Base-by-base conservation (phyloP, 2,888 invertebrate species). In the Lutraria lutraria region DNA sequence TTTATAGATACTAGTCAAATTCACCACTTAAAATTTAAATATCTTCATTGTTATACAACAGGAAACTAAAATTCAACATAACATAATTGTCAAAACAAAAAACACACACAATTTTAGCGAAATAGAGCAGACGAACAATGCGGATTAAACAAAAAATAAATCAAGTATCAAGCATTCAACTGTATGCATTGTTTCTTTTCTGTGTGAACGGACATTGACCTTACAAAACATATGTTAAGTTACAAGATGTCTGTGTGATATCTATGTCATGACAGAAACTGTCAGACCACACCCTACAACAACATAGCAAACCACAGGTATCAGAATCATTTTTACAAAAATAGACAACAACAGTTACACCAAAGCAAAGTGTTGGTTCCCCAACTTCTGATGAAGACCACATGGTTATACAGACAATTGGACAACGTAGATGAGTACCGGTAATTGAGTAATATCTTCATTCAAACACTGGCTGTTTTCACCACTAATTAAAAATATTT, bases 271-370 rank as follows among this genome's bases (percentile, higher is more conserved):
- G 76, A 34, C 76, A 76, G 76, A 31, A 31, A n/a, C 29, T 76
- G 76, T 76, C 31, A 76, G 25, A 31, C 76, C 76, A 76, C 76
- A 76, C 76, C 76, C 76, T 31, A 76, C 29, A 76, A 72, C 72
- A 72, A 76, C 25, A 76, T 76, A 21, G 34, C 16, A 25, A 31
- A 76, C 76, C 19, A 34, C 15, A 21, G 31, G 31, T 34, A 76
- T 6, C 76, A 56, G 56, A 16, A 21, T 8, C 1, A 13, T n/a
- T n/a, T n/a, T n/a, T 12, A 19, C 16, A 21, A 19, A 56, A 19
- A 56, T 25, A 31, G 15, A 29, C 31, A 31, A 10, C 72, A 72
- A 72, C 72, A 72, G 4, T 4, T 31, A 72, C 25, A 72, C 3
- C 72, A 72, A 10, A 10, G 31, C 2, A 72, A 6, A 43, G 43